Percentiles rank a stretch among this genome's conserved stretches.
Conservation (phyloP, 2,888 invertebrate genomes). For the Agrenia bidenticulata region DNA sequence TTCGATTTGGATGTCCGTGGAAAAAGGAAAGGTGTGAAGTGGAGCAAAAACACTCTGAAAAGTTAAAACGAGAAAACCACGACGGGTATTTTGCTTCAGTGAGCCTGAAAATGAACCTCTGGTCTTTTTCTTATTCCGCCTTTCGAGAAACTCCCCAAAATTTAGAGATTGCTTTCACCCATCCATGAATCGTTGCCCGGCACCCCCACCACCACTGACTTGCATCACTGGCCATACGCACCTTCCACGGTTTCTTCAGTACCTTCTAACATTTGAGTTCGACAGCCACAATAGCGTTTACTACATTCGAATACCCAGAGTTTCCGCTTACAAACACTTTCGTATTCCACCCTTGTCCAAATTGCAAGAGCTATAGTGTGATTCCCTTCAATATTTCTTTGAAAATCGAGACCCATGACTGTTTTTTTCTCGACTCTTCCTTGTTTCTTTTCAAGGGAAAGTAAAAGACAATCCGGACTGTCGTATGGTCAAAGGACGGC, state of each 20-base stretch:
- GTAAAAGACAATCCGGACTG: too few species aligned
- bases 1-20: too few species aligned
- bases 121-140: neutral
- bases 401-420: conserved; percentile 16
- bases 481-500: too few species aligned
- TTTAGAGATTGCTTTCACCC: conserved; percentile 38
- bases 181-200: conserved; percentile 32
- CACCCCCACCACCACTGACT: conserved; percentile 3
- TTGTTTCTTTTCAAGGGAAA: too few species aligned
- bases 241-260: neutral
- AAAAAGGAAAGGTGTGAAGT: neutral
- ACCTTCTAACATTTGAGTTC: too few species aligned
- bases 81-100: conserved; percentile 45
- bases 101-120: conserved; percentile 52
- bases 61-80: conserved; percentile 35
- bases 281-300: too few species aligned
- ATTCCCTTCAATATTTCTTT: conserved; percentile 1
- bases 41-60: neutral
- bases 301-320: neutral
- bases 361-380: too few species aligned
- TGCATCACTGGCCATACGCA: conserved; percentile 16
- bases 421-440: neutral
- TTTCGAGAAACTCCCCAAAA: conserved; percentile 9
- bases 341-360: conserved; percentile 8
- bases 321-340: conserved; percentile 14